A percentile compares a stretch with the other conserved stretches of the same genome.
These are phyloP conservation scores for Pammene aurita DNA, from an alignment of 2,888 invertebrate genomes.

Conservation along the genomic window DNA sequence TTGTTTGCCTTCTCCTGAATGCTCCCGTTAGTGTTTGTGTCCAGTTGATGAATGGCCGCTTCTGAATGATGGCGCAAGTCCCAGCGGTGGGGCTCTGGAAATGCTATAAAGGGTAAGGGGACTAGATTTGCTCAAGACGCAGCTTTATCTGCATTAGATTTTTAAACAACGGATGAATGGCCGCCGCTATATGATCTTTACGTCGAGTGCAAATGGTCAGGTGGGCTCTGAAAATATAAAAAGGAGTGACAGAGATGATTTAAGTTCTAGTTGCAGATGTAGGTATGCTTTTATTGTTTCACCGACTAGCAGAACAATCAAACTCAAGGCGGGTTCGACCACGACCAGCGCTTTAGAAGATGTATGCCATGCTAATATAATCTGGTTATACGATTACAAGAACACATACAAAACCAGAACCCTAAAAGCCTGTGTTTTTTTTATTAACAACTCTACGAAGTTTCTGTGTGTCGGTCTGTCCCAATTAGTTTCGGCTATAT, in stretches of 20 bases:
- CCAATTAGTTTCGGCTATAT: constrained; percentile 52
- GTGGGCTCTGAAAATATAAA: background rate
- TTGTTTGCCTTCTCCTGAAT: constrained; percentile 57
- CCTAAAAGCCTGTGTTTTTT: constrained; percentile 11
- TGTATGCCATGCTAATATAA: too few relatives aligned
- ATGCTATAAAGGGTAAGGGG: constrained; percentile 31
- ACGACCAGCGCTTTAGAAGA: too few relatives aligned
- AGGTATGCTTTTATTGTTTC: too few relatives aligned
- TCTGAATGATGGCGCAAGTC: constrained; percentile 44
- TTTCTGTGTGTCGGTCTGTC: constrained; percentile 22
- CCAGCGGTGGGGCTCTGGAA: constrained; percentile 43
- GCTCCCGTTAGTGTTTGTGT: constrained; percentile 50
- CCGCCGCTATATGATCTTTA: background rate
- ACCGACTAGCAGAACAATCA: too few relatives aligned
- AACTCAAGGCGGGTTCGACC: too few relatives aligned
- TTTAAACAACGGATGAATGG: constrained; percentile 7
- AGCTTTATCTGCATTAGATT: constrained; percentile 26
- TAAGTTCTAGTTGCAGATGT: too few relatives aligned
- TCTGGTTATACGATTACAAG: background rate
- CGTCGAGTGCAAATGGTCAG: background rate
- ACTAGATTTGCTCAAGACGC: constrained; percentile 23
- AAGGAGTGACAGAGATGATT: too few relatives aligned
- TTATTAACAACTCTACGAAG: constrained; percentile 6
- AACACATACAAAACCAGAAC: background rate
- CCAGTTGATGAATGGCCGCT: constrained; percentile 53